Conservation (phyloP, 2,113 vertebrate genomes). For the Coracopsis vasa region DNA sequence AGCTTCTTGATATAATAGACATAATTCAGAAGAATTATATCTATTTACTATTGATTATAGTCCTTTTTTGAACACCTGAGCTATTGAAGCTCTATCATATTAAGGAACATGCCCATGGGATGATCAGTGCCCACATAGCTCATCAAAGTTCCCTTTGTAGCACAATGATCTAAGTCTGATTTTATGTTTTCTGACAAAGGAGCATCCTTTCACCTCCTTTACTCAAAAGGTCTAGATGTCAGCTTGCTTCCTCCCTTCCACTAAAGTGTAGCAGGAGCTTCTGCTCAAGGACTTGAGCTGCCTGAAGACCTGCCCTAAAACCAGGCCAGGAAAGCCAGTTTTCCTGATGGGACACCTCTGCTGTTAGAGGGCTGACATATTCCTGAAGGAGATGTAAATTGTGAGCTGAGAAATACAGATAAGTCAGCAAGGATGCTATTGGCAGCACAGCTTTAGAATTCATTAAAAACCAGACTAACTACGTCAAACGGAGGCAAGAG, state of each 20-base stretch:
- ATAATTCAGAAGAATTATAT: not conserved
- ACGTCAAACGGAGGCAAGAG: not conserved
- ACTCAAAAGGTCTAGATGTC: not conserved
- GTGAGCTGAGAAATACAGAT: not conserved
- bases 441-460: not conserved
- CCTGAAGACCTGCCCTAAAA: not conserved
- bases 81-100: not conserved
- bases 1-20: not conserved
- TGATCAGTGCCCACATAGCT: not conserved
- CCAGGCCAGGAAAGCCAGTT: not conserved
- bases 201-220: not conserved
- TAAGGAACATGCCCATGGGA: not conserved
- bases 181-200: not conserved
- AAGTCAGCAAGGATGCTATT: not conserved
- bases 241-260: not conserved
- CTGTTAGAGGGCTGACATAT: not conserved
- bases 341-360: not conserved
- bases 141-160: not conserved
- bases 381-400: not conserved
- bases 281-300: not conserved
- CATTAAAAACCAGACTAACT: not conserved
- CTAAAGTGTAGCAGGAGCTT: not conserved
- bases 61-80: not conserved
- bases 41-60: not conserved
- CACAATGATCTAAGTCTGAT: not conserved